phyloP scores from a whole-genome alignment of 2,113 vertebrate genomes.

The Muscicapa adusta region DNA sequence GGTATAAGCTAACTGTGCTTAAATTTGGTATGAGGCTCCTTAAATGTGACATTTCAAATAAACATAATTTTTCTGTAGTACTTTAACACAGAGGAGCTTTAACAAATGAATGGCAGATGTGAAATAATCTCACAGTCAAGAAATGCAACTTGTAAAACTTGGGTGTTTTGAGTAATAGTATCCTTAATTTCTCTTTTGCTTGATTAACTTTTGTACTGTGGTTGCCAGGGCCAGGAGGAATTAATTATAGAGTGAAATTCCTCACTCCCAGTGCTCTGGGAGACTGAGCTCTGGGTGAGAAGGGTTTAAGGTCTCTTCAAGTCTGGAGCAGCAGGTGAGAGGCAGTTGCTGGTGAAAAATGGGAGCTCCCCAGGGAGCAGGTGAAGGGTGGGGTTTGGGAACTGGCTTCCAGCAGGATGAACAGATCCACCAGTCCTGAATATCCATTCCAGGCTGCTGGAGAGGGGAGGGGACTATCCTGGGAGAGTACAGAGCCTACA shows the following conservation, averaged over 20 bases:
- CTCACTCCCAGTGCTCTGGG: neutral
- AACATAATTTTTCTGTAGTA: neutral
- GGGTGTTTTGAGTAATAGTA: neutral
- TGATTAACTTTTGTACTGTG: neutral
- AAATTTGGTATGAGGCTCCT: neutral
- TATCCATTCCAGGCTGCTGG: neutral
- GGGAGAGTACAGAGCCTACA: neutral
- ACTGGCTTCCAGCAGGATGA: too few species aligned
- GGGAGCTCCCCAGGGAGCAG: neutral
- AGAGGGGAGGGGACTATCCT: neutral
- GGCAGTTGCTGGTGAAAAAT: neutral
- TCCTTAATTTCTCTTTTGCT: neutral
- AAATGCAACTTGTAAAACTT: neutral
- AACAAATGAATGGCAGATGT: neutral
- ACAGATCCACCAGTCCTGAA: neutral
- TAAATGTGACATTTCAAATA: slow-evolving; percentile 50
- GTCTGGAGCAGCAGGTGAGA: neutral
- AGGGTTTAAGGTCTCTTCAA: neutral
- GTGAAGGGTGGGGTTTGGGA: neutral
- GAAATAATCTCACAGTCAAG: slow-evolving; percentile 1
- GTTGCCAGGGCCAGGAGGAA: neutral
- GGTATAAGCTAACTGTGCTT: neutral
- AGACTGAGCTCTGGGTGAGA: neutral
- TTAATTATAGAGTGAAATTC: neutral
- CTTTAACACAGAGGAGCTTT: neutral